Evolutionary conservation across 2,888 invertebrate species (phyloP).

Genomic region (Oscheius sp.): DNA sequence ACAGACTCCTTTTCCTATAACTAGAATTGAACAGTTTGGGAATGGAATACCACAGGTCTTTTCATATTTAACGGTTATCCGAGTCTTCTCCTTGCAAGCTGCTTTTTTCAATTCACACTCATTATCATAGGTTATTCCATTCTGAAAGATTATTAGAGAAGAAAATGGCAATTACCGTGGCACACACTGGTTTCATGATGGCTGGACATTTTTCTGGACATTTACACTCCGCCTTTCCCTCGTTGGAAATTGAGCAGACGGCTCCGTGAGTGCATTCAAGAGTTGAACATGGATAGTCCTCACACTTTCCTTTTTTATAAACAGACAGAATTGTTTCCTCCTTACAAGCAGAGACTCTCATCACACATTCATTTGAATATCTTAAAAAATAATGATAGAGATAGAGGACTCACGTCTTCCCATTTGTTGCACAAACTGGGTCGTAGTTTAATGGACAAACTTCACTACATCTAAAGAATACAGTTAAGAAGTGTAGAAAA

Average conservation of each 20-base stretch:
- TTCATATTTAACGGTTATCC: conserved; percentile 72
- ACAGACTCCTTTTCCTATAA: conserved; percentile 53
- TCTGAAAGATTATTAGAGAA: conserved; percentile 69
- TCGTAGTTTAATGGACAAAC: conserved; percentile 81
- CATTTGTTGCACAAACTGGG: conserved; percentile 78
- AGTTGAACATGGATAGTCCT: conserved; percentile 74
- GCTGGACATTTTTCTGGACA: conserved; percentile 52
- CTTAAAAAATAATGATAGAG: conserved; percentile 23
- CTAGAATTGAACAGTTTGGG: background rate
- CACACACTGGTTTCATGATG: conserved; percentile 60
- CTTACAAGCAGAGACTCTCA: conserved; percentile 82
- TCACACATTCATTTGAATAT: conserved; percentile 81
- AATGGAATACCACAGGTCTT: conserved; percentile 73
- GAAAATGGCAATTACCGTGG: conserved; percentile 33
- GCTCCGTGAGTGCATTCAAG: conserved; percentile 82
- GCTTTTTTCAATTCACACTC: conserved; percentile 82
- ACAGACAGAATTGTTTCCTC: conserved; percentile 79
- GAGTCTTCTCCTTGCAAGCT: conserved; percentile 72
- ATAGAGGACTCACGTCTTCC: conserved; percentile 70
- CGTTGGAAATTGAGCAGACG: conserved; percentile 76
- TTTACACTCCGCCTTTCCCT: conserved; percentile 44
- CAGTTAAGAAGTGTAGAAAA: background rate
- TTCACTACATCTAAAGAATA: conserved; percentile 79
- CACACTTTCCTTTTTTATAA: conserved; percentile 84
- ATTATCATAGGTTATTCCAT: conserved; percentile 85